These are phyloP conservation scores for Candoia aspera DNA, from an alignment of 2,113 vertebrate species.

Conservation along the genomic window DNA sequence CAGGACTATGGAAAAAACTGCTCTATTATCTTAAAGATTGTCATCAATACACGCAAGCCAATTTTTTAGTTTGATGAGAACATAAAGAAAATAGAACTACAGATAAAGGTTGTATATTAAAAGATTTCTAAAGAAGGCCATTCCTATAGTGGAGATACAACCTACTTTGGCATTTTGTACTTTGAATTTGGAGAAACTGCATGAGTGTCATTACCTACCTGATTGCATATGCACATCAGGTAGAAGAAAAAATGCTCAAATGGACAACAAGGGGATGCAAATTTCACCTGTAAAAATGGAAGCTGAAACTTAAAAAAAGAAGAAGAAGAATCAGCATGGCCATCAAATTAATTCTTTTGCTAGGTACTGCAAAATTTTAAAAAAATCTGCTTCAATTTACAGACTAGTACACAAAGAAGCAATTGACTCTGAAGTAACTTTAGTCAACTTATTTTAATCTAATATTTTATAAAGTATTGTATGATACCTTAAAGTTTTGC, in stretches of 20 bases:
- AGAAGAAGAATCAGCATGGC: not conserved
- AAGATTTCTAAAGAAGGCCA: not conserved
- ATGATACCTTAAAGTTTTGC: no score
- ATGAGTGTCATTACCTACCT: not conserved
- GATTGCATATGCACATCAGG: not conserved
- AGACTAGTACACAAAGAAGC: not conserved
- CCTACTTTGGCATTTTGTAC: not conserved
- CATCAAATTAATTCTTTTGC: not conserved
- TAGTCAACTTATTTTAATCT: not conserved
- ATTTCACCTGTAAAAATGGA: constrained; percentile 29
- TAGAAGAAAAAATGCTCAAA: not conserved
- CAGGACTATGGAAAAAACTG: no score
- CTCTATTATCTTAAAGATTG: no score
- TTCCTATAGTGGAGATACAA: not conserved
- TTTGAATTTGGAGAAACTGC: not conserved
- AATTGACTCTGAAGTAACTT: not conserved
- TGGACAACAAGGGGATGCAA: constrained; percentile 14
- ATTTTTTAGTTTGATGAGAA: not conserved
- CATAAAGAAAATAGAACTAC: not conserved
- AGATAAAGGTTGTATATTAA: no score
- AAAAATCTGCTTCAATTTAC: not conserved
- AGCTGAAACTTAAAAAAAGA: constrained; percentile 24
- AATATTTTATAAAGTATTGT: not conserved
- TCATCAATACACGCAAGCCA: not conserved
- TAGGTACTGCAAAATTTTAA: not conserved